Evolutionary conservation across 2,888 invertebrate species (phyloP).

Genomic region (Plagiodera versicolora): DNA sequence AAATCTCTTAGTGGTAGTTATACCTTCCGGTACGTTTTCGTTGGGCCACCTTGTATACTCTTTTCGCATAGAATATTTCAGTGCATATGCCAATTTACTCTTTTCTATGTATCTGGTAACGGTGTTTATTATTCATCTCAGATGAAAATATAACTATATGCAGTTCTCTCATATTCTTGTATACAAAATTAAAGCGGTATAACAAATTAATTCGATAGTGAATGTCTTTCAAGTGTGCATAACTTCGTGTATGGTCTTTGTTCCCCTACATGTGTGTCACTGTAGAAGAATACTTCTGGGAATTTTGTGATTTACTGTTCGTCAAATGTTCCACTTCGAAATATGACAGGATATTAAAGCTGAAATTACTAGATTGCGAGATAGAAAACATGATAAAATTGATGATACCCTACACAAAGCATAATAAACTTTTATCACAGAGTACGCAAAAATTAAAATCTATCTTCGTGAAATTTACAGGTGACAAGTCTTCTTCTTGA

Average conservation of each 20-base stretch:
- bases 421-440: too few species aligned
- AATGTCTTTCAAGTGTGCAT: neutral
- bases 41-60: too few species aligned
- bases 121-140: slow-evolving; percentile 13
- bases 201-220: slow-evolving; percentile 10
- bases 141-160: slow-evolving; percentile 12
- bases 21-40: too few species aligned
- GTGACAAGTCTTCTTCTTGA: slow-evolving; percentile 70
- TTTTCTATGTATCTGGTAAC: slow-evolving; percentile 6
- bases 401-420: too few species aligned
- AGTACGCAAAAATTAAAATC: too few species aligned
- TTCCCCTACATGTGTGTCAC: neutral
- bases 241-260: neutral
- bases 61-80: too few species aligned
- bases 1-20: too few species aligned
- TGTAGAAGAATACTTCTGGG: neutral
- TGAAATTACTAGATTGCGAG: neutral
- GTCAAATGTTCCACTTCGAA: neutral
- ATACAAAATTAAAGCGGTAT: slow-evolving; percentile 13
- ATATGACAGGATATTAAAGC: neutral
- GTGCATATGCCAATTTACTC: too few species aligned
- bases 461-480: slow-evolving; percentile 49
- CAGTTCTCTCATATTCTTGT: slow-evolving; percentile 11
- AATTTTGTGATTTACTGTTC: neutral
- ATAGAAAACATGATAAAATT: too few species aligned